Conservation (phyloP, 1,140 invertebrate species). For the Polyergus mexicanus region DNA sequence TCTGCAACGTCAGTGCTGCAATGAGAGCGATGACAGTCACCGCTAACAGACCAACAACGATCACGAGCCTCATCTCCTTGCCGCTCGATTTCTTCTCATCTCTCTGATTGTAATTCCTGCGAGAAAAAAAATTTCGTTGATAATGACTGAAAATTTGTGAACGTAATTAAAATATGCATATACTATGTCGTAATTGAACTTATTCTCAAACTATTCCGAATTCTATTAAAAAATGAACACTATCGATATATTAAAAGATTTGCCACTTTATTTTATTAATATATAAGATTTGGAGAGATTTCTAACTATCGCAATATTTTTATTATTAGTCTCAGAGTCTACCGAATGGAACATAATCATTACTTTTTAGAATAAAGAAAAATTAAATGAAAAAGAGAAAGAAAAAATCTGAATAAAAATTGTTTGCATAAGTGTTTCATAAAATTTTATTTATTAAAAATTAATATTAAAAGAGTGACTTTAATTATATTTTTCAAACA, state of each 20-base stretch:
- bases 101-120: constrained; percentile 76
- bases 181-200: background rate
- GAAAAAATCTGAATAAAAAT: background rate
- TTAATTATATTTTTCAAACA: background rate
- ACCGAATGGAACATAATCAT: too few relatives aligned
- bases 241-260: background rate
- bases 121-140: background rate
- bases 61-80: constrained; percentile 81
- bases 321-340: too few relatives aligned
- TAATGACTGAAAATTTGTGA: background rate
- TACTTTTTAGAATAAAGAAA: too few relatives aligned
- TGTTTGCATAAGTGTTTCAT: background rate
- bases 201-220: background rate
- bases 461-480: background rate
- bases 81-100: constrained; percentile 79
- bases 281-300: too few relatives aligned
- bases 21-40: constrained; percentile 83
- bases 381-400: background rate
- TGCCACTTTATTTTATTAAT: background rate
- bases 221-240: background rate
- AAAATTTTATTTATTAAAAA: background rate
- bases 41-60: constrained; percentile 81
- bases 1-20: constrained; percentile 82
- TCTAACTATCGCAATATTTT: too few relatives aligned
- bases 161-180: background rate